These are phyloP conservation scores for Trachelus tabidus DNA, from an alignment of 2,888 invertebrate species.

Conservation along the genomic window DNA sequence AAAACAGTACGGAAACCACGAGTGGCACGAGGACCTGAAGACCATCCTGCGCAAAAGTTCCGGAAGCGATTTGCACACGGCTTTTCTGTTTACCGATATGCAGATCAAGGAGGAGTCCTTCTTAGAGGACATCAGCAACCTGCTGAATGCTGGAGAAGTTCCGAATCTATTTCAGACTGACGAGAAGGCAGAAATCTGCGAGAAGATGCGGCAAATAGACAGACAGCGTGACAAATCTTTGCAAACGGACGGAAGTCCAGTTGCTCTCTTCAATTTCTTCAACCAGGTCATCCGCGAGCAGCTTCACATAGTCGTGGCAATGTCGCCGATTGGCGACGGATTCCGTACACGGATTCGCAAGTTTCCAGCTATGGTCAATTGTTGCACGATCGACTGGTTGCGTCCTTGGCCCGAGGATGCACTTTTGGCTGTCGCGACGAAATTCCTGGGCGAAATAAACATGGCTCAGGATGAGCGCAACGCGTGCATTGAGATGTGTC, in stretches of 20 bases:
- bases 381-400: conserved; percentile 97
- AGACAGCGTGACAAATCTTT: conserved; percentile 86
- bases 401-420: conserved; percentile 97
- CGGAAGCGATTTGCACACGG: conserved; percentile 85
- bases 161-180: conserved; percentile 89
- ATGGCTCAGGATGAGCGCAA: conserved; percentile 77
- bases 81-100: conserved; percentile 90
- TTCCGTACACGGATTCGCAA: conserved; percentile 86
- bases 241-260: conserved; percentile 93
- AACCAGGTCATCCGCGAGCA: conserved; percentile 89
- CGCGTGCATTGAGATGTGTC: conserved; percentile 89
- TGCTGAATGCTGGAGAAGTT: conserved; percentile 93
- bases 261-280: conserved; percentile 92
- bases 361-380: conserved; percentile 93
- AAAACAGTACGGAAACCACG: conserved; percentile 82
- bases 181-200: conserved; percentile 90
- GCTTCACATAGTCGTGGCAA: conserved; percentile 87
- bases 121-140: conserved; percentile 91
- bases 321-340: conserved; percentile 92
- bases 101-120: conserved; percentile 96
- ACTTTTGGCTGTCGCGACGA: conserved; percentile 85
- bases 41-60: conserved; percentile 82
- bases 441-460: conserved; percentile 81
- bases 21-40: conserved; percentile 95
- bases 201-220: conserved; percentile 93